phyloP scores from a whole-genome alignment of 2,888 invertebrate species.

The Molanna angustata region DNA sequence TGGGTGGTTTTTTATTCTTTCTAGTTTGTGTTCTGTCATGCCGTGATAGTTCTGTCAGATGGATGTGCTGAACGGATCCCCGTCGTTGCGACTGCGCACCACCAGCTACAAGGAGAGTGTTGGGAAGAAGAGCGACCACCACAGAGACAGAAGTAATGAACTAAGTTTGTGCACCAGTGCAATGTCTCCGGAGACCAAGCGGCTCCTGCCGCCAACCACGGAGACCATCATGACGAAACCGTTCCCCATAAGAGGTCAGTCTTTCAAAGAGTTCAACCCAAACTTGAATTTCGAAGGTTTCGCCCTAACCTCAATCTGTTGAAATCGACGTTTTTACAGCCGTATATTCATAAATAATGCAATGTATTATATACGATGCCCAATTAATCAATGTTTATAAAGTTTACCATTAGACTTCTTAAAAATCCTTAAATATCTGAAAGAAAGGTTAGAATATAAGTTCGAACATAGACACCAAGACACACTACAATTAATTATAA shows the following conservation, averaged over 20 bases:
- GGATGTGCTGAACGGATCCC: constrained; percentile 48
- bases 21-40: constrained; percentile 42
- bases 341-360: too few relatives aligned
- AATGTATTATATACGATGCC: too few relatives aligned
- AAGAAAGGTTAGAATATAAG: too few relatives aligned
- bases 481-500: too few relatives aligned
- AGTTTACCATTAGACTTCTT: too few relatives aligned
- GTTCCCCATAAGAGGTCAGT: constrained; percentile 78
- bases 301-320: too few relatives aligned
- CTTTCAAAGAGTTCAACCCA: too few relatives aligned
- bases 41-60: constrained; percentile 43
- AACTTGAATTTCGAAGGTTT: too few relatives aligned
- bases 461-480: too few relatives aligned
- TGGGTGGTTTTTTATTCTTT: constrained; percentile 5
- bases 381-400: too few relatives aligned
- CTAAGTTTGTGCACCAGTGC: constrained; percentile 64
- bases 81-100: constrained; percentile 45
- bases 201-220: constrained; percentile 72
- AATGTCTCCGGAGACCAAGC: constrained; percentile 67
- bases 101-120: constrained; percentile 7
- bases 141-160: constrained; percentile 45
- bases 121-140: constrained; percentile 13
- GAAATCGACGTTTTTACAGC: too few relatives aligned
- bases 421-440: too few relatives aligned
- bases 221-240: constrained; percentile 88